Conservation (phyloP, 2,888 invertebrate species). For the Cephus runcator region DNA sequence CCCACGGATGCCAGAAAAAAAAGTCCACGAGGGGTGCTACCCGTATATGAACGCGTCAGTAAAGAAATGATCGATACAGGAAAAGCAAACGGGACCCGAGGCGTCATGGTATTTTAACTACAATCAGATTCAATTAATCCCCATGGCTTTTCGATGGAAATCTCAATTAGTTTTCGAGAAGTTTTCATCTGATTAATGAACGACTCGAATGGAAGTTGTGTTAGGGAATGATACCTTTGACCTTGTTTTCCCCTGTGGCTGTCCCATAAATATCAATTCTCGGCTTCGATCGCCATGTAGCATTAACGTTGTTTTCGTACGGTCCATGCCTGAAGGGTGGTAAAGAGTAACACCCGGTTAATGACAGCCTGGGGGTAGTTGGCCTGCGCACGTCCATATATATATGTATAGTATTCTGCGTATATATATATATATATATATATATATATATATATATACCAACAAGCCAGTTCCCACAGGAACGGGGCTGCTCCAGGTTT, state of each 20-base stretch:
- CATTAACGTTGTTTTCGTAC: slow-evolving; percentile 12
- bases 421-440: not conserved
- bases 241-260: not conserved
- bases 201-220: not conserved
- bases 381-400: slow-evolving; percentile 6
- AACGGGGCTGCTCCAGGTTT: not conserved
- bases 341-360: slow-evolving; percentile 17
- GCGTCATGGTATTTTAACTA: not conserved
- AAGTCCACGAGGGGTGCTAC: not conserved
- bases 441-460: not conserved
- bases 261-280: slow-evolving; percentile 2
- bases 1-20: not conserved
- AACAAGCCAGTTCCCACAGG: not conserved
- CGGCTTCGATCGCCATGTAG: not conserved
- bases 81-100: not conserved
- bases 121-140: not conserved
- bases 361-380: slow-evolving; percentile 20
- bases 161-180: not conserved
- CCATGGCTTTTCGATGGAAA: not conserved
- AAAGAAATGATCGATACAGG: not conserved
- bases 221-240: not conserved
- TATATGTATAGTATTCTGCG: not conserved
- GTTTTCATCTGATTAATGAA: not conserved
- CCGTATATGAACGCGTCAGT: not conserved
- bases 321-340: slow-evolving; percentile 12